Base-by-base conservation (phyloP, 2,797 vertebrate genomes). In the Labeo calbasu region DNA sequence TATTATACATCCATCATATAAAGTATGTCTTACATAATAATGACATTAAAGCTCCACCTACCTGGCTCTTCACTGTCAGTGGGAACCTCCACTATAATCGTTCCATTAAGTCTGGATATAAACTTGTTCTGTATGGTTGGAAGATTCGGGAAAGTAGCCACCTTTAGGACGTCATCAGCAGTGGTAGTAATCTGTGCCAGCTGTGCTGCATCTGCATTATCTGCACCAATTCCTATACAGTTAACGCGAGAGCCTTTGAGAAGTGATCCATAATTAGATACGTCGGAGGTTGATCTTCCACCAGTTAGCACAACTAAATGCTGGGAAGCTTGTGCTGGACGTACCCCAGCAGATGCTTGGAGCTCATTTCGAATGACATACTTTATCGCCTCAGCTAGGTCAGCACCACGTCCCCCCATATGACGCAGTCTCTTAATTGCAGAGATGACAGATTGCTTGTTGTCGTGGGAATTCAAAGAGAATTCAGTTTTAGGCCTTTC, bases 231-330 rank as follows among this genome's bases (percentile, higher is more conserved):
- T 46, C 96, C 97, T 86, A 98, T 91, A 79, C 95, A 96, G 66
- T 93, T 94, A 25, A 99, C 94, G 1, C 87, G 90, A 0, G 92
- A 82, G 7, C 82, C 81, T 36, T 93, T 93, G 8, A 99, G 94
- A 85, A 95, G 48, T 2, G 88, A 91, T 7, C 97, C 94, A 76
- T 92, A 94, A 15, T 86, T 36, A 59, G 93, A 91, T 12, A 98
- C 93, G 0, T 97, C 96, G 15, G 97, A 95, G 23, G 95, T 88
- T 11, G 98, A 98, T 15, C 86, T 93, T 78, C 95, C 97, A 50
- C 97, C 97, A 0, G 97, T 97, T 72, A 99, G 94, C 71, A 99
- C 94, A 0, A 99, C 95, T n/a, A 99, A 94, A 90, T 98, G 96
- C 87, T 99, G 97, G 40, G 98, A 97, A 32, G 98, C 95, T 0